phyloP scores from a whole-genome alignment of 2,113 vertebrate species.

The Pholis gunnellus region DNA sequence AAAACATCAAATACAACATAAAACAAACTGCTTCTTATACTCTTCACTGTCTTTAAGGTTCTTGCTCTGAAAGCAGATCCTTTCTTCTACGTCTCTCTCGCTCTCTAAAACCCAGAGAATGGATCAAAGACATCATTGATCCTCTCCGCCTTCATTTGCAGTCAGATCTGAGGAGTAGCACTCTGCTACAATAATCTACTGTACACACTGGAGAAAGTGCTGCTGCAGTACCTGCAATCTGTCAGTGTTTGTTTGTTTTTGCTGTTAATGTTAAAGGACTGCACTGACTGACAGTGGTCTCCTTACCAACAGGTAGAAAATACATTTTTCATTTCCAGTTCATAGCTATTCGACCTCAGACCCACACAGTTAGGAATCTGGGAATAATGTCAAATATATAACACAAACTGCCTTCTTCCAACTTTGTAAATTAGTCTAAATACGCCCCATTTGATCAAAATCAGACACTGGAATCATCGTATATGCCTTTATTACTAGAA shows the following conservation, averaged over 20 bases:
- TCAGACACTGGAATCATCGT: background rate
- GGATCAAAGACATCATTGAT: conserved; percentile 76
- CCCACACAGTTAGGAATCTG: background rate
- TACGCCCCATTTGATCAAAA: background rate
- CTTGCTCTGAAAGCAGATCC: conserved; percentile 42
- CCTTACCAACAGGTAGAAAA: background rate
- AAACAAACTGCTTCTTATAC: conserved; percentile 29
- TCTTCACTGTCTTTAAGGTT: conserved; percentile 25
- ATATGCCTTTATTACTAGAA: background rate
- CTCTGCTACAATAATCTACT: conserved; percentile 29
- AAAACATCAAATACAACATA: conserved; percentile 2
- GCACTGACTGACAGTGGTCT: background rate
- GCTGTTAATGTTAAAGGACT: conserved; percentile 10
- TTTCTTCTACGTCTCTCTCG: conserved; percentile 20
- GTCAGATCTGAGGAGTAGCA: conserved; percentile 60
- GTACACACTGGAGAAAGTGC: conserved; percentile 6
- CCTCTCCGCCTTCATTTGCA: conserved; percentile 63
- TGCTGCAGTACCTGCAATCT: conserved; percentile 6
- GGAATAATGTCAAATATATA: background rate
- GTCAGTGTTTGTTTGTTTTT: conserved; percentile 9
- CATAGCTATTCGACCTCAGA: background rate
- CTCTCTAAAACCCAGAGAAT: conserved; percentile 53
- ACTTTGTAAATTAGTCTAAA: background rate
- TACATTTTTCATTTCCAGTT: background rate
- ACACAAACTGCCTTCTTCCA: background rate